Evolutionary conservation across 2,888 invertebrate genomes (phyloP).

Genomic region (Melinaea menophilus): DNA sequence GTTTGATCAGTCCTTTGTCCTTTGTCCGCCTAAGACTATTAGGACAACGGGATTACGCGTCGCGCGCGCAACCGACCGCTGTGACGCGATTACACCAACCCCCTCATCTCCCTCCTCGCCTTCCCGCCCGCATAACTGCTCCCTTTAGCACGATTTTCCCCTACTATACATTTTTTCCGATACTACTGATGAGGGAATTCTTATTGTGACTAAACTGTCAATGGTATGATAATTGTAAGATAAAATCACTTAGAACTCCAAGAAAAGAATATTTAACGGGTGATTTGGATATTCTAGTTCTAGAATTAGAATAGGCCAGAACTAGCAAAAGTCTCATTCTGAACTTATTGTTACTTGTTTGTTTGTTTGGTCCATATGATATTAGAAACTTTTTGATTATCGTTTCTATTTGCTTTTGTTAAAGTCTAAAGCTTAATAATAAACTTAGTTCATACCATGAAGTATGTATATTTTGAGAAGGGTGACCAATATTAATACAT

Average conservation of each 20-base stretch:
- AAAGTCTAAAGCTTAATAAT: no score
- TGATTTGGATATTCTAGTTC: no score
- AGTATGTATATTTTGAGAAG: not conserved
- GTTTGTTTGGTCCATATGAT: no score
- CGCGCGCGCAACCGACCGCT: slow-evolving; percentile 64
- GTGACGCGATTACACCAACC: slow-evolving; percentile 54
- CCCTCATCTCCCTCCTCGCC: slow-evolving; percentile 35
- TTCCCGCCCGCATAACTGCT: slow-evolving; percentile 36
- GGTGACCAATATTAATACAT: not conserved
- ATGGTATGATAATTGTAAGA: slow-evolving; percentile 2
- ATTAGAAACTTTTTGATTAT: no score
- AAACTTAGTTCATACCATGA: not conserved
- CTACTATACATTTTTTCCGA: slow-evolving; percentile 15
- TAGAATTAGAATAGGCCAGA: no score
- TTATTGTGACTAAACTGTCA: not conserved
- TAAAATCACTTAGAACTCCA: not conserved
- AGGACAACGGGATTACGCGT: slow-evolving; percentile 67
- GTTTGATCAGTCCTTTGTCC: slow-evolving; percentile 71
- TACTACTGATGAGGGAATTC: not conserved
- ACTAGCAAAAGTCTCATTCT: no score
- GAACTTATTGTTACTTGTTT: no score
- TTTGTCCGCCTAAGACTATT: slow-evolving; percentile 73
- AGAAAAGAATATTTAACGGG: no score
- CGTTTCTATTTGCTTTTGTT: no score
- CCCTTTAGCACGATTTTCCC: slow-evolving; percentile 29